These are phyloP conservation scores for Rhinogobio ventralis DNA, from an alignment of 2,797 vertebrate genomes.

Conservation along the genomic window DNA sequence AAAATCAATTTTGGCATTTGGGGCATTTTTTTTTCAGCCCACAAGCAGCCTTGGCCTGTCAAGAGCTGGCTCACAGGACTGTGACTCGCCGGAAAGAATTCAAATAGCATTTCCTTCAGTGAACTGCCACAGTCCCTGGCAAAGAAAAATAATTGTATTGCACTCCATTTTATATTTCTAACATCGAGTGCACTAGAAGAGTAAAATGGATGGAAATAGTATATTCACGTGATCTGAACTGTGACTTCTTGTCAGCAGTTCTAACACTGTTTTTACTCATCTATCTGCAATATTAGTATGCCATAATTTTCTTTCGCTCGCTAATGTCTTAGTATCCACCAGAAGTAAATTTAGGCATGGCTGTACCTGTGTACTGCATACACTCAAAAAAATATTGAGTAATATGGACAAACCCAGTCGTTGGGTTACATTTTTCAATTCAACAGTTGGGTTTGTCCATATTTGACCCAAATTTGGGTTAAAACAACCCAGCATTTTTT, in stretches of 20 bases:
- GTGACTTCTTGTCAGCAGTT: neutral
- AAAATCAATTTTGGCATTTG: constrained; percentile 48
- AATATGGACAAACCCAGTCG: no score
- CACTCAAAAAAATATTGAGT: no score
- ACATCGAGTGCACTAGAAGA: neutral
- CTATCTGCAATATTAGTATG: neutral
- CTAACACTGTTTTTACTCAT: neutral
- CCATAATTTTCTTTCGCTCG: neutral
- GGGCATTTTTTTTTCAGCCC: constrained; percentile 41
- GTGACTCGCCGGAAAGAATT: constrained; percentile 44
- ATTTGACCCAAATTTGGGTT: no score
- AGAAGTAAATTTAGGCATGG: neutral
- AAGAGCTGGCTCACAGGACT: constrained; percentile 43
- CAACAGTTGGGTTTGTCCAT: no score
- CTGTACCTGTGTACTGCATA: neutral
- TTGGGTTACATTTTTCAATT: no score
- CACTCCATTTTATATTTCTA: constrained; percentile 1
- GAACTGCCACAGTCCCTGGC: constrained; percentile 27
- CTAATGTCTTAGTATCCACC: neutral
- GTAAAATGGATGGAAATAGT: constrained; percentile 35
- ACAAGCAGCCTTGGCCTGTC: constrained; percentile 48
- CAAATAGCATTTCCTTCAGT: constrained; percentile 46
- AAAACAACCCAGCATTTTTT: no score
- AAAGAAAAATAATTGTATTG: constrained; percentile 27
- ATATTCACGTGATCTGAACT: neutral